Conservation (phyloP, 2,888 invertebrate species). For the Ormyrus rosae region DNA sequence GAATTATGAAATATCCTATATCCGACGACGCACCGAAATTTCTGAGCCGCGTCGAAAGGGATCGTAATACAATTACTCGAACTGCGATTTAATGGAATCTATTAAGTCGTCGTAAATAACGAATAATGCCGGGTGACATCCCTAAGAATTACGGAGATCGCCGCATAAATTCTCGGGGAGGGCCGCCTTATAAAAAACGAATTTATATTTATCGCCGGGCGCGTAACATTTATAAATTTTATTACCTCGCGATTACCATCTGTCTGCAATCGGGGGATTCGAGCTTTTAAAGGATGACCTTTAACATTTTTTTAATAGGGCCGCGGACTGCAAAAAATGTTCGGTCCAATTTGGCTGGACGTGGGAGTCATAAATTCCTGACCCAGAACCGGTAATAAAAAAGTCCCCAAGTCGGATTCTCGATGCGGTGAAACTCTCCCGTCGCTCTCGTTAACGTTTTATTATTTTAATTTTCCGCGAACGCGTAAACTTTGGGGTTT, state of each 20-base stretch:
- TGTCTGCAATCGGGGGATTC: constrained; percentile 10
- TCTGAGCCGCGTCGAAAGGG: too few species aligned
- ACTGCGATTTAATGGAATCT: too few species aligned
- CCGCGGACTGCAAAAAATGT: neutral
- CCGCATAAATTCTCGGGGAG: too few species aligned
- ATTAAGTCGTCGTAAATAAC: too few species aligned
- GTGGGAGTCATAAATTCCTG: constrained; percentile 25
- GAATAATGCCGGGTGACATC: too few species aligned
- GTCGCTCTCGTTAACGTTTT: neutral
- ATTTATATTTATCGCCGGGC: neutral
- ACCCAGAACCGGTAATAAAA: constrained; percentile 2
- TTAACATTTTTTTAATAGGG: constrained; percentile 24
- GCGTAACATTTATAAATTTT: neutral
- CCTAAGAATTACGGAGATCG: too few species aligned
- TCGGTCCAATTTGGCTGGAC: constrained; percentile 13
- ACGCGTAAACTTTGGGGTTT: too few species aligned
- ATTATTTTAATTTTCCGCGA: too few species aligned
- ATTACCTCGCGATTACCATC: neutral
- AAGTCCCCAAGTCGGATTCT: constrained; percentile 2
- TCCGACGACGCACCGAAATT: too few species aligned
- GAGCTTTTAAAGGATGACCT: neutral
- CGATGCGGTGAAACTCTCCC: neutral
- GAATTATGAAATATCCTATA: too few species aligned
- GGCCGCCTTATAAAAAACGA: too few species aligned
- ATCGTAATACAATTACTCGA: too few species aligned